Conservation (phyloP, 2,113 vertebrate species). For the Esox niger region DNA sequence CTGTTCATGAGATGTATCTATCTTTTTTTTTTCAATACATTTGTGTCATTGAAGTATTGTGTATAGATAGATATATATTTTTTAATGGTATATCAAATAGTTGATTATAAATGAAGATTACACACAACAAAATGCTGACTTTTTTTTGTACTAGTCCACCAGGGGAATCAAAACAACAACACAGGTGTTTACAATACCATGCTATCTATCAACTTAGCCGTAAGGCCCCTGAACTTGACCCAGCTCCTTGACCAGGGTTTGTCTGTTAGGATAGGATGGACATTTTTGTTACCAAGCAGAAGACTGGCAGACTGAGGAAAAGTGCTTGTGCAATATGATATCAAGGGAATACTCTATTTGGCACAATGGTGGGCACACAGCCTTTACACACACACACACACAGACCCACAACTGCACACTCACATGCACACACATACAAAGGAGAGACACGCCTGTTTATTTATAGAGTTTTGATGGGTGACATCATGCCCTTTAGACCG, state of each 20-base stretch:
- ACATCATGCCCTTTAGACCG: conserved; percentile 22
- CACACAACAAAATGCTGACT: no score
- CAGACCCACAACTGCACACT: conserved; percentile 3
- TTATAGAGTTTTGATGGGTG: conserved; percentile 36
- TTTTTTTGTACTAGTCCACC: no score
- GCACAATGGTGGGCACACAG: conserved; percentile 41
- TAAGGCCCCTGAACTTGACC: no score
- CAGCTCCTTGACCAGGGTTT: not conserved
- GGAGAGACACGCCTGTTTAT: conserved; percentile 45
- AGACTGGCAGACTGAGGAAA: not conserved
- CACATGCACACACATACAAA: not conserved
- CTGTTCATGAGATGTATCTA: no score
- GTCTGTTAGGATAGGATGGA: conserved; percentile 8
- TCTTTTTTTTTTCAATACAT: no score
- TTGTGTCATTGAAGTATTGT: no score
- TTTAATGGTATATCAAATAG: no score
- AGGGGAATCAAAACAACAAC: no score
- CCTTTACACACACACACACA: conserved; percentile 23
- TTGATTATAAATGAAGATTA: no score
- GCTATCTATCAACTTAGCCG: no score
- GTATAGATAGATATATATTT: no score
- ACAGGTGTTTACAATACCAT: no score
- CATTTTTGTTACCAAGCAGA: conserved; percentile 9
- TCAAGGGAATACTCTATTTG: conserved; percentile 16
- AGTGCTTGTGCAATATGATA: conserved; percentile 23